These are phyloP conservation scores for Pararge aegeria DNA, from an alignment of 1,140 invertebrate genomes.

Conservation along the genomic window DNA sequence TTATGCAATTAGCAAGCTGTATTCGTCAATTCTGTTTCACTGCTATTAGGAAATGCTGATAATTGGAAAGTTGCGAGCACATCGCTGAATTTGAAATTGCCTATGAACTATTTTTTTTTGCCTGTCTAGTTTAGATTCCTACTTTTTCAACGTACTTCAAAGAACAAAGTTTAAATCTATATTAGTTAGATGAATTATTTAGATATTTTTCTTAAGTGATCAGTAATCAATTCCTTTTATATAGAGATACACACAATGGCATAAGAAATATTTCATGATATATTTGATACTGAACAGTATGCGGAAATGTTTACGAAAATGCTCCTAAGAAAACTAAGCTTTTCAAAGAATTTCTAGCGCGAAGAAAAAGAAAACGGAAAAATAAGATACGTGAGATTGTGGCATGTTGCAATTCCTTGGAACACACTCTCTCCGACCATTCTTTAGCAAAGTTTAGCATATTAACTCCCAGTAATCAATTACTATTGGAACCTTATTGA, in stretches of 20 bases:
- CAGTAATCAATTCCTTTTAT: too few species aligned
- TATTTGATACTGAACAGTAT: too few species aligned
- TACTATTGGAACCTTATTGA: constrained; percentile 5
- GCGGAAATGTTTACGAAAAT: not conserved
- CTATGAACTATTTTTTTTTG: not conserved
- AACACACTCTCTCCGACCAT: constrained; percentile 17
- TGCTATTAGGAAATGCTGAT: not conserved
- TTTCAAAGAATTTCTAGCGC: constrained; percentile 4
- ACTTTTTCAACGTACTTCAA: too few species aligned
- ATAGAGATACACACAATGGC: too few species aligned
- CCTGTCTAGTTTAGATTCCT: too few species aligned
- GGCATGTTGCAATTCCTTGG: constrained; percentile 22
- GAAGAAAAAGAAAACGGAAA: constrained; percentile 15
- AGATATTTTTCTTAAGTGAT: too few species aligned
- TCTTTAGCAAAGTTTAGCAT: constrained; percentile 6
- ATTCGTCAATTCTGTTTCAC: not conserved
- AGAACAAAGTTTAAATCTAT: too few species aligned
- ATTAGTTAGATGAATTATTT: too few species aligned
- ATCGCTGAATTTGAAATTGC: not conserved
- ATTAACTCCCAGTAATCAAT: not conserved
- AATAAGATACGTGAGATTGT: constrained; percentile 11
- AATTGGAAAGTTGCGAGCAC: not conserved
- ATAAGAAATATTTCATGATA: too few species aligned
- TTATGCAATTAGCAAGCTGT: not conserved
- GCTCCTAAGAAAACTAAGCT: not conserved